Evolutionary conservation across 2,888 invertebrate genomes (phyloP).

Genomic region (Leptinotarsa tumamoca): DNA sequence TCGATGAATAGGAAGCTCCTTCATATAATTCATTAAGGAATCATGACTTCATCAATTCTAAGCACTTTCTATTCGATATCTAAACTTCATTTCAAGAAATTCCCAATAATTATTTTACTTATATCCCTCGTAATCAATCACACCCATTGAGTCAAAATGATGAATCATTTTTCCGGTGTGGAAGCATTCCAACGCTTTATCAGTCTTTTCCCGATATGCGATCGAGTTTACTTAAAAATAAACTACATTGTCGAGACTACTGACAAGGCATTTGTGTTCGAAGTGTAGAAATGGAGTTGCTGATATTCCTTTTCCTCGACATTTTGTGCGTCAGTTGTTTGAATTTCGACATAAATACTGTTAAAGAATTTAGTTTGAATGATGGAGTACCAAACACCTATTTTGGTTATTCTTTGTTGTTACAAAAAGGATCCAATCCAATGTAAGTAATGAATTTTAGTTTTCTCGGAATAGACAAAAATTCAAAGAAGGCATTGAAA

Average conservation of each 20-base stretch:
- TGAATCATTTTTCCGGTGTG: slow-evolving; percentile 12
- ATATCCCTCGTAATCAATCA: slow-evolving; percentile 12
- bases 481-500: background rate
- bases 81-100: too few species aligned
- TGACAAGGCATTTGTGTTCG: background rate
- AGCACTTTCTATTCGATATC: background rate
- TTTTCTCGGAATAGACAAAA: background rate
- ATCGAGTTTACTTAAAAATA: background rate
- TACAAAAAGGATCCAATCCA: slow-evolving; percentile 32
- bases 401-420: slow-evolving; percentile 37
- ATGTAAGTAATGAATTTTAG: slow-evolving; percentile 28
- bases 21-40: background rate
- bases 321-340: slow-evolving; percentile 8
- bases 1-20: too few species aligned
- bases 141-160: slow-evolving; percentile 17
- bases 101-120: background rate
- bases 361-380: slow-evolving; percentile 29
- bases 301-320: background rate
- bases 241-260: background rate
- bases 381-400: slow-evolving; percentile 24
- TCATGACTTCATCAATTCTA: background rate
- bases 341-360: slow-evolving; percentile 30
- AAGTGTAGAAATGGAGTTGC: background rate
- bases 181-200: slow-evolving; percentile 3
- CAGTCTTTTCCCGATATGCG: background rate